A percentile compares a stretch with the other conserved stretches of the same genome.
These are phyloP conservation scores for Platyscapa corneri DNA, from an alignment of 1,140 invertebrate genomes.

Conservation along the genomic window DNA sequence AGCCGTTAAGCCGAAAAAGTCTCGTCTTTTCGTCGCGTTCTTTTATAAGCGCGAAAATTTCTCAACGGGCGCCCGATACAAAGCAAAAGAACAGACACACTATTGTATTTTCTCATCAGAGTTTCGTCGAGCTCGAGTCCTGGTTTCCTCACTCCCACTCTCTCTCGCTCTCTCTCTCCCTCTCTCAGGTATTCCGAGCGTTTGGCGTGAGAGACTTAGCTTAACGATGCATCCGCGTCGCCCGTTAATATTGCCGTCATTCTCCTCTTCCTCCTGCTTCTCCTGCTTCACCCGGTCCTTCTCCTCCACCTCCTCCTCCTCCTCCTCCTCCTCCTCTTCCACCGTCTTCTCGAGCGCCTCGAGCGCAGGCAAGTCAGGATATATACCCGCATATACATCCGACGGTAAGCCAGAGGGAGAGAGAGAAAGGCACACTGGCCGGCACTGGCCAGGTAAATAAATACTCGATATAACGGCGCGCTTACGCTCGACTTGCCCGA, in stretches of 20 bases:
- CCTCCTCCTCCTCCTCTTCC: neutral
- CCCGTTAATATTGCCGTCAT: slow-evolving; percentile 36
- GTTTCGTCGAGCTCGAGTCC: neutral
- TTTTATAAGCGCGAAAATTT: slow-evolving; percentile 4
- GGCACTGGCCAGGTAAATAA: slow-evolving; percentile 46
- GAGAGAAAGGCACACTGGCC: neutral
- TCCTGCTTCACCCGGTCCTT: too few species aligned
- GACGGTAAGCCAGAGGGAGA: neutral
- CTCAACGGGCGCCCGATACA: neutral
- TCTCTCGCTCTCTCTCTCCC: too few species aligned
- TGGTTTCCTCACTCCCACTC: too few species aligned
- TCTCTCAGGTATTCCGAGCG: neutral
- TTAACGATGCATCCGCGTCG: slow-evolving; percentile 35
- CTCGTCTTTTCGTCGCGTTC: neutral
- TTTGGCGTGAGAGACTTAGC: neutral
- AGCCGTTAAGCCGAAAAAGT: neutral
- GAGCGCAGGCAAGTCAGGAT: neutral
- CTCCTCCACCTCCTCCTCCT: neutral
- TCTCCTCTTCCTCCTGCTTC: neutral
- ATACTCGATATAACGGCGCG: slow-evolving; percentile 49
- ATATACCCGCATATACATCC: neutral
- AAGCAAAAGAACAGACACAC: neutral
- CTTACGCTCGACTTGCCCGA: slow-evolving; percentile 44
- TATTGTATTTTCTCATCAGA: slow-evolving; percentile 21
- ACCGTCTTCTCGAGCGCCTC: too few species aligned